Evolutionary conservation across 1,140 invertebrate genomes (phyloP), one percentile per base, ranked within the genome.

Genomic region (Heliconius himera): DNA sequence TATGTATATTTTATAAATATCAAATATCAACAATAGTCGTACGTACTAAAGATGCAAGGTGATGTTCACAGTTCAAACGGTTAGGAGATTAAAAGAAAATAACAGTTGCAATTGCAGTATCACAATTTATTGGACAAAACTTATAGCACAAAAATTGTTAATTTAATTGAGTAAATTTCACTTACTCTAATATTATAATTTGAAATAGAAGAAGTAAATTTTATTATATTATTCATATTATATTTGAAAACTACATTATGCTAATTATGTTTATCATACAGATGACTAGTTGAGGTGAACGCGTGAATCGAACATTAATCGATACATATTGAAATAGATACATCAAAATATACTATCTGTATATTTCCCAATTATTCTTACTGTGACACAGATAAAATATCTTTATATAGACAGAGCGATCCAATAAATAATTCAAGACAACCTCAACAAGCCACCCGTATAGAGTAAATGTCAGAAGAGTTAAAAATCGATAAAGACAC

Each of bases 121-220:
- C 89, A 92, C 91, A 91, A 88, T 92, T 92, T 92, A 92, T 87
- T 92, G 91, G 89, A 92, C 90, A 91, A 88, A 85, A 83, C 86
- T 87, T 85, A 85, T 66, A 77, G 74, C 71, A 73, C 66, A 76
- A 73, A 76, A 76, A 76, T 51, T 80, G 22, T 56, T 79, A 73
- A 73, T 13, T 75, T 79, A 74, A 71, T 79, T 75, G 73, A 79
- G 60, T 79, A 74, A 22, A 46, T 29, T 74, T 78, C 11, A 16
- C 74, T 76, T 76, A 60, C 29, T 33, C 22, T 26, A 76, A 70
- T 41, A 66, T 76, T 46, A 18, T 74, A 54, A 33, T 74, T 74
- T 76, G 16, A 38, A 76, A 66, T 76, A 41, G 74, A 70, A 76
- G 56, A 72, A 72, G 70, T 72, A 60, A 36, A 70, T 70, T 70